Evolutionary conservation across 1,140 invertebrate species (phyloP), one percentile per base, ranked within the genome.

Genomic region (Copidosoma floridanum): DNA sequence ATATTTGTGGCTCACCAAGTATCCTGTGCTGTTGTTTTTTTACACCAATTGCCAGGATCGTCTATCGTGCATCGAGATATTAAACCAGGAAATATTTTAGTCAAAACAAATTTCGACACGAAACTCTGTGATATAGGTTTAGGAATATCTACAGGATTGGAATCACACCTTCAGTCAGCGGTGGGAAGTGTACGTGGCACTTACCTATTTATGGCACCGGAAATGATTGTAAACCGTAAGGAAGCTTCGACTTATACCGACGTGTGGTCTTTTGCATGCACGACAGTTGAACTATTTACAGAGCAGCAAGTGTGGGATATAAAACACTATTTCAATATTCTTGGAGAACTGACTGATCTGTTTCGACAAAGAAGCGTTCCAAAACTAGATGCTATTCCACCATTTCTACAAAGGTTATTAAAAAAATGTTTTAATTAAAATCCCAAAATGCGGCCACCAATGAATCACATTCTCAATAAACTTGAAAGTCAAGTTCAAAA

Each of bases 121-220:
- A 61, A 61, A 40, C 16, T 61, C 7, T 61, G 58, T 61, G 51
- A 61, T 54, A 23, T 54, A 27, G 51, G 51, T 18, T 32, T 54
- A 14, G 44, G 41, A 7, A 51, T 20, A 37, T 27, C 12, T 16
- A 29, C 12, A 14, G n/a, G n/a, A n/a, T n/a, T n/a, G n/a, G n/a
- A n/a, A n/a, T n/a, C n/a, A n/a, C n/a, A n/a, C n/a, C n/a, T 23
- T 5, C 5, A 35, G 12, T 20, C 48, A 7, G 21, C n/a, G 7
- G 6, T n/a, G 6, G 48, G 16, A 11, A 37, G 6, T 1, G 18
- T 51, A 1, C 1, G n/a, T 18, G 48, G 48, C 14, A 51, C 48
- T 4, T 38, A 20, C 14, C 11, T 20, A 5, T 51, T 12, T 18
- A 51, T 51, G 48, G 29, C 48, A 37, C 48, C 48, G 2, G 48